Percentiles rank a stretch among this genome's conserved stretches.
phyloP scores from a whole-genome alignment of 2,888 invertebrate species.

The Heliconius aoede region DNA sequence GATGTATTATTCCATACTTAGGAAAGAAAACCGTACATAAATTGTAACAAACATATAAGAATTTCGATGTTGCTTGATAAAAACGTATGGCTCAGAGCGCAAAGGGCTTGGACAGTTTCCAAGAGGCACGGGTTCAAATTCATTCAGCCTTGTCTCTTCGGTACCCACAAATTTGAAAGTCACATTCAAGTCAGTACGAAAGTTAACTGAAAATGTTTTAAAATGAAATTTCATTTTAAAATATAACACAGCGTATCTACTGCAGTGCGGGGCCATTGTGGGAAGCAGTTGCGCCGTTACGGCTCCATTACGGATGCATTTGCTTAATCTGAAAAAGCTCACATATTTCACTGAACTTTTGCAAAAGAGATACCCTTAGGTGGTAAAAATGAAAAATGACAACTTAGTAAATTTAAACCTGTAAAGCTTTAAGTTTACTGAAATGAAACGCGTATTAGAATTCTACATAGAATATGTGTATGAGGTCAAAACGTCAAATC shows the following conservation, averaged over 20 bases:
- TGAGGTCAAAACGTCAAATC: background rate
- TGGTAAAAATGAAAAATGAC: slow-evolving; percentile 8
- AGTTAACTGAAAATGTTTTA: slow-evolving; percentile 3
- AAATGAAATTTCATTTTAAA: slow-evolving; percentile 19
- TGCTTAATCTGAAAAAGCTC: slow-evolving; percentile 25
- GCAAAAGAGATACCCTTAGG: slow-evolving; percentile 1
- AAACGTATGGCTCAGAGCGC: too few relatives aligned
- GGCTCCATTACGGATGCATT: slow-evolving; percentile 25
- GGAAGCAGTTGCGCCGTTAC: slow-evolving; percentile 12
- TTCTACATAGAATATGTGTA: background rate
- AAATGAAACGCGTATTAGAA: background rate
- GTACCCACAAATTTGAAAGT: background rate
- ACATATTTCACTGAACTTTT: slow-evolving; percentile 25
- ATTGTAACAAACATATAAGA: too few relatives aligned
- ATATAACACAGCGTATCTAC: slow-evolving; percentile 27
- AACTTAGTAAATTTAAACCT: too few relatives aligned
- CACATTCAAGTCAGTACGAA: slow-evolving; percentile 8
- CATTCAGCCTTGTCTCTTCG: too few relatives aligned
- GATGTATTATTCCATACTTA: too few relatives aligned
- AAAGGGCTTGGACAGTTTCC: too few relatives aligned
- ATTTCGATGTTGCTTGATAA: too few relatives aligned
- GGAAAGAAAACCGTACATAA: too few relatives aligned
- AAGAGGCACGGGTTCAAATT: too few relatives aligned
- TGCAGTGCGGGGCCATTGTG: slow-evolving; percentile 34
- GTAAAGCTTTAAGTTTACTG: background rate